Conservation (phyloP, 2,113 vertebrate species). For the Leucosticte australis region DNA sequence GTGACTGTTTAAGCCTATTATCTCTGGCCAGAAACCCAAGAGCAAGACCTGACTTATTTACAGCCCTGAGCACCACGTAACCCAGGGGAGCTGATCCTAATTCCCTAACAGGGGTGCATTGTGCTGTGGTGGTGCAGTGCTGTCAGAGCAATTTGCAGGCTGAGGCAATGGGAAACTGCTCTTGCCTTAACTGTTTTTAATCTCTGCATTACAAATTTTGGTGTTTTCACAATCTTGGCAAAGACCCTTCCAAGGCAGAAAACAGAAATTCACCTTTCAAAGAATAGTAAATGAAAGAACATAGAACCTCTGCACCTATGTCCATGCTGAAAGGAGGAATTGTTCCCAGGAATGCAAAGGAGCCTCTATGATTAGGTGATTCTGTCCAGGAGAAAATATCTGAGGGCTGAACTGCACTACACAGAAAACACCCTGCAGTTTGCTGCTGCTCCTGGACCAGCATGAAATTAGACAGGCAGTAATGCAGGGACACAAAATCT, state of each 20-base stretch:
- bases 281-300: background rate
- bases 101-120: background rate
- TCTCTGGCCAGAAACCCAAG: background rate
- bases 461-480: background rate
- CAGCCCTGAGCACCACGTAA: background rate
- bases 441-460: background rate
- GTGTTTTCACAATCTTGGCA: background rate
- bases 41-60: background rate
- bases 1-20: conserved; percentile 9
- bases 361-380: background rate
- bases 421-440: background rate
- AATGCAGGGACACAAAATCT: background rate
- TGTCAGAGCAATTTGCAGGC: background rate
- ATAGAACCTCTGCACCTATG: background rate
- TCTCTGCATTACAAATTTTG: background rate
- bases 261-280: background rate
- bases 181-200: background rate
- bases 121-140: background rate
- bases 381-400: background rate
- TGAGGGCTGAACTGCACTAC: background rate
- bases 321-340: background rate
- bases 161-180: background rate
- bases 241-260: background rate
- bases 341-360: background rate
- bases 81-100: background rate